These are phyloP conservation scores for Zingel zingel DNA, from an alignment of 2,113 vertebrate genomes.

Conservation along the genomic window DNA sequence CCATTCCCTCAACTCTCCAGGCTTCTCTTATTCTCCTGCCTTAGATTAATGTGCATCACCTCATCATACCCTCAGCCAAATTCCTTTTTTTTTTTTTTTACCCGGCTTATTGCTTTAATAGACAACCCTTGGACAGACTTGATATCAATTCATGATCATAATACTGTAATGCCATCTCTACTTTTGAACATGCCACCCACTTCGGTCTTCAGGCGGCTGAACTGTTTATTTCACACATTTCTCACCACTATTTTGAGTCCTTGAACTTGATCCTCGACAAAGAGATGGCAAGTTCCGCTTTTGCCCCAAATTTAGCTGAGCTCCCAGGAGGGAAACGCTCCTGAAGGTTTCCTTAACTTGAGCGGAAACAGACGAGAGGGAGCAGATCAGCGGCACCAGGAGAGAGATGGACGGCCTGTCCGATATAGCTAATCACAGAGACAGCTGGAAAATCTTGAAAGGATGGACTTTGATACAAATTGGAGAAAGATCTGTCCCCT, in stretches of 20 bases:
- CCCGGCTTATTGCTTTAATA: too few species aligned
- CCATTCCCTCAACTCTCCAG: not conserved
- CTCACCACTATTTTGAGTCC: conserved; percentile 8
- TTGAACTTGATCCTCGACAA: conserved; percentile 14
- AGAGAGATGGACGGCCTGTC: conserved; percentile 18
- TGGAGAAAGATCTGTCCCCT: conserved; percentile 47
- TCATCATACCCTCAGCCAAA: not conserved
- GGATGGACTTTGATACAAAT: conserved; percentile 24
- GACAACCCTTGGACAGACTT: too few species aligned
- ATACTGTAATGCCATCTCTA: too few species aligned
- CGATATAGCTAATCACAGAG: conserved; percentile 41
- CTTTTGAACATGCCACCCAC: too few species aligned
- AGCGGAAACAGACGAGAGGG: not conserved
- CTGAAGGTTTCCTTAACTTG: conserved; percentile 16
- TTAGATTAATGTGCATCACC: not conserved
- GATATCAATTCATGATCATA: too few species aligned
- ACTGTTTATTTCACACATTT: conserved; percentile 11
- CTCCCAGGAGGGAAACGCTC: not conserved
- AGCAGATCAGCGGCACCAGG: not conserved
- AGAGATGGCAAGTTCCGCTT: not conserved
- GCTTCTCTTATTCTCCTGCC: not conserved
- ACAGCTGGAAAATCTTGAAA: conserved; percentile 41
- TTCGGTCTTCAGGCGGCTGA: not conserved
- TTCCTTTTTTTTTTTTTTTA: not conserved
- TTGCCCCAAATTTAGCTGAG: not conserved